Conservation (phyloP, 2,113 vertebrate genomes). For the Corythaixoides concolor region DNA sequence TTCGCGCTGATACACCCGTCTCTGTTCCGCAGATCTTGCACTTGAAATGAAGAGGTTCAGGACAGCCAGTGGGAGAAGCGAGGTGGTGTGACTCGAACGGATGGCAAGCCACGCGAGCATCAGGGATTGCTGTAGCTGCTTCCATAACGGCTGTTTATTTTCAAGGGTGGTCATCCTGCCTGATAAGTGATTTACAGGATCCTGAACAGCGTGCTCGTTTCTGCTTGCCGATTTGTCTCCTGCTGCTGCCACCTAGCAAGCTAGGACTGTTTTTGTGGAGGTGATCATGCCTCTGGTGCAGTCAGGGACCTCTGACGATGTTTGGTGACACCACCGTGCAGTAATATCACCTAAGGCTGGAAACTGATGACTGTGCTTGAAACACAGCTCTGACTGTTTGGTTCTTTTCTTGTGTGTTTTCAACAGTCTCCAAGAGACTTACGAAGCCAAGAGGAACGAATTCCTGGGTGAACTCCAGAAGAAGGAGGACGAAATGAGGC, state of each 20-base stretch:
- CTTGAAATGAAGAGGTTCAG: neutral
- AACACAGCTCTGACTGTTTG: neutral
- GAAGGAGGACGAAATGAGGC: conserved; percentile 89
- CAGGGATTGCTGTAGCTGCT: neutral
- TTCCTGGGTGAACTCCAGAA: conserved; percentile 86
- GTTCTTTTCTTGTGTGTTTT: neutral
- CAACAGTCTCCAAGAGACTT: conserved; percentile 85
- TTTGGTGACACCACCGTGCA: fast-evolving
- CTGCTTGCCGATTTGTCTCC: neutral
- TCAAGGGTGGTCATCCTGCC: neutral
- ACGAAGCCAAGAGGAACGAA: conserved; percentile 87
- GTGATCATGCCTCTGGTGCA: fast-evolving
- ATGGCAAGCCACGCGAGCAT: neutral
- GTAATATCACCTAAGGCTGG: neutral
- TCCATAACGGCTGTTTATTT: fast-evolving
- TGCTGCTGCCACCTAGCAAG: neutral
- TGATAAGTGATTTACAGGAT: neutral
- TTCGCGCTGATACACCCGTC: fast-evolving
- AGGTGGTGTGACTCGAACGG: neutral
- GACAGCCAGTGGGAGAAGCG: neutral
- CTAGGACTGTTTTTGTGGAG: fast-evolving
- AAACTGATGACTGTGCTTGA: neutral
- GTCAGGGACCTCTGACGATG: fast-evolving
- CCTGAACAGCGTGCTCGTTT: fast-evolving
- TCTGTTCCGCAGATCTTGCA: fast-evolving